Evolutionary conservation across 2,113 vertebrate genomes (phyloP).

Genomic region (Mastomys coucha): DNA sequence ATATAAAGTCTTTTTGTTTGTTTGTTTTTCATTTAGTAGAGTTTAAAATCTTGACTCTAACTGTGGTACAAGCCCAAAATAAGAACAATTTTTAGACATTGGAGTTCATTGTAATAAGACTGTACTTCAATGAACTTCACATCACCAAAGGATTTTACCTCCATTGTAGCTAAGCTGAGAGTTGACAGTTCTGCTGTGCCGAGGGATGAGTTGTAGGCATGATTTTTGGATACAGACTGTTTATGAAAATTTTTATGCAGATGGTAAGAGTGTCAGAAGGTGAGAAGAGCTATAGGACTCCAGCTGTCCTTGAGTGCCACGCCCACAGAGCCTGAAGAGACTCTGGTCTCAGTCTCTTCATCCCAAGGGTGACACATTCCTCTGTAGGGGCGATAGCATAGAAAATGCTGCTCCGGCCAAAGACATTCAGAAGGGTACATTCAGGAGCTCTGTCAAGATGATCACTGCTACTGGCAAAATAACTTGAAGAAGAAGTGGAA

Average conservation of each 20-base stretch:
- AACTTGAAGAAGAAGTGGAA: slow-evolving; percentile 45
- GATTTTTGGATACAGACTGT: no score
- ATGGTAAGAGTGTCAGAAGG: background rate
- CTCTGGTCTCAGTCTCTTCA: background rate
- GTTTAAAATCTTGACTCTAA: no score
- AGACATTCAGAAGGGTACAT: background rate
- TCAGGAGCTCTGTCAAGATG: background rate
- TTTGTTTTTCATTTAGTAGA: no score
- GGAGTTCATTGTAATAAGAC: no score
- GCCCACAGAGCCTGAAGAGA: background rate
- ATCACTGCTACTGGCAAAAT: background rate
- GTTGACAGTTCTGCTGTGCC: no score
- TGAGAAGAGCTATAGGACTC: background rate
- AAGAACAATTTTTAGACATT: no score
- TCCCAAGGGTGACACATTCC: background rate
- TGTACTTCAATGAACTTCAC: no score
- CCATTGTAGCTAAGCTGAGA: no score
- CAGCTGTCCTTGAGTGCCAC: background rate
- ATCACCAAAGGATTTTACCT: no score
- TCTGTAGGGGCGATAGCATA: background rate
- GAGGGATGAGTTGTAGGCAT: no score
- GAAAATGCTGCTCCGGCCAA: background rate
- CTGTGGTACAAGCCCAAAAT: no score
- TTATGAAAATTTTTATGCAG: background rate
- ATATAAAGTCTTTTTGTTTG: no score